Percentiles rank a stretch among this genome's conserved stretches.
Conservation (phyloP, 2,888 invertebrate species). For the Drosophila sordidapex region DNA sequence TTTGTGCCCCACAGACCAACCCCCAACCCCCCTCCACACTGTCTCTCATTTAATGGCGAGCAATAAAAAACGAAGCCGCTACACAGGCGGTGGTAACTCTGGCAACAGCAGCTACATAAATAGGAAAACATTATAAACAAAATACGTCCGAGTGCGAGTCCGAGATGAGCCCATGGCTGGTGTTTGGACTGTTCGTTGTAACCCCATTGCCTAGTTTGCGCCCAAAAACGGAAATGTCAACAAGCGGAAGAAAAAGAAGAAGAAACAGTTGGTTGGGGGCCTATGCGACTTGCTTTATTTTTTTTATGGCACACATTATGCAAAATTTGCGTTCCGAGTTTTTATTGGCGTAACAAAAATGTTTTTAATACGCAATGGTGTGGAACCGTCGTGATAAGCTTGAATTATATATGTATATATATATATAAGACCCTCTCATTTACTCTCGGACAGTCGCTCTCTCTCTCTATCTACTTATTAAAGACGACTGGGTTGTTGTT, state of each 20-base stretch:
- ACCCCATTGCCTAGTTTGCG: conserved; percentile 74
- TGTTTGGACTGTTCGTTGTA: conserved; percentile 23
- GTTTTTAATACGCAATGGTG: conserved; percentile 81
- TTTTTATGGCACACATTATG: conserved; percentile 72
- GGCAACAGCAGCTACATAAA: conserved; percentile 58
- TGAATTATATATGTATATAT: conserved; percentile 52
- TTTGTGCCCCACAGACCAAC: not conserved
- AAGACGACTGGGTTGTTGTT: conserved; percentile 10
- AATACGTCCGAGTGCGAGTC: conserved; percentile 52
- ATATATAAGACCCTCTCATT: not conserved
- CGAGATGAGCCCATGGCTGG: conserved; percentile 18
- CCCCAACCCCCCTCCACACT: conserved; percentile 3
- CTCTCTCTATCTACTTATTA: conserved; percentile 29
- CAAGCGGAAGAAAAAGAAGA: conserved; percentile 34
- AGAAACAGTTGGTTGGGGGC: not conserved
- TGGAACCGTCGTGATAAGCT: conserved; percentile 78
- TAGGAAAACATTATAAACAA: conserved; percentile 70
- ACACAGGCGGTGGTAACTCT: conserved; percentile 30
- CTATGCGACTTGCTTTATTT: conserved; percentile 43
- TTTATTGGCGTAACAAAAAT: conserved; percentile 79
- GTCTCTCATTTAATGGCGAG: conserved; percentile 64
- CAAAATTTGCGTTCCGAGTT: conserved; percentile 68
- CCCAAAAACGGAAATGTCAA: conserved; percentile 62
- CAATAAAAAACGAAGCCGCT: conserved; percentile 67
- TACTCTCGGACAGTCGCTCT: not conserved